Evolutionary conservation across 2,888 invertebrate genomes (phyloP).

Genomic region (Salticus scenicus): DNA sequence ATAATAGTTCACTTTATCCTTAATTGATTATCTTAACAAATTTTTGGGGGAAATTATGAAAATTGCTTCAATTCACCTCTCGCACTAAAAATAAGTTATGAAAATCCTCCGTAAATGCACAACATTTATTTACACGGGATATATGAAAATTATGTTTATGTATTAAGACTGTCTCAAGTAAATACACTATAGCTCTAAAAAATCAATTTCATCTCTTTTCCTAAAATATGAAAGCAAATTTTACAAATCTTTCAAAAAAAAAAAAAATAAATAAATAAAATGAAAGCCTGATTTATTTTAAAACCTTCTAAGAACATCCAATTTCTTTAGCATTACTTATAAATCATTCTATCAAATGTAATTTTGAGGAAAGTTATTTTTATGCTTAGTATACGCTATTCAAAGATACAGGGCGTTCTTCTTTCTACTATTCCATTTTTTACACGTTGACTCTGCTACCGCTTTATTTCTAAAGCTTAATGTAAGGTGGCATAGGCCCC

Average conservation of each 20-base stretch:
- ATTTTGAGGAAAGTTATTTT: constrained; percentile 62
- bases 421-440: constrained; percentile 49
- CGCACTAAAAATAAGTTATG: too few species aligned
- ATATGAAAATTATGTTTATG: too few species aligned
- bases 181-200: constrained; percentile 46
- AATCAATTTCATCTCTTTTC: constrained; percentile 46
- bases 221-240: constrained; percentile 7
- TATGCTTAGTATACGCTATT: constrained; percentile 60
- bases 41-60: too few species aligned
- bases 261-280: too few species aligned
- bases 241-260: too few species aligned
- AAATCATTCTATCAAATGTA: constrained; percentile 66
- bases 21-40: too few species aligned
- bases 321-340: constrained; percentile 40
- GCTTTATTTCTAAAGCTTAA: constrained; percentile 42
- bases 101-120: too few species aligned
- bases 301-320: constrained; percentile 26
- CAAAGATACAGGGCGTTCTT: constrained; percentile 32
- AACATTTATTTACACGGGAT: too few species aligned
- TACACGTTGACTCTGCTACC: constrained; percentile 1
- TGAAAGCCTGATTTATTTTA: constrained; percentile 52
- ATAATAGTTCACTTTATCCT: too few species aligned
- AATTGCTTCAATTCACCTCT: too few species aligned
- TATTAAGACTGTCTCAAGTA: too few species aligned
- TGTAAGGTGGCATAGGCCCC: constrained; percentile 36